Base-by-base conservation (phyloP, 2,888 invertebrate species). In the Spialia ferax region DNA sequence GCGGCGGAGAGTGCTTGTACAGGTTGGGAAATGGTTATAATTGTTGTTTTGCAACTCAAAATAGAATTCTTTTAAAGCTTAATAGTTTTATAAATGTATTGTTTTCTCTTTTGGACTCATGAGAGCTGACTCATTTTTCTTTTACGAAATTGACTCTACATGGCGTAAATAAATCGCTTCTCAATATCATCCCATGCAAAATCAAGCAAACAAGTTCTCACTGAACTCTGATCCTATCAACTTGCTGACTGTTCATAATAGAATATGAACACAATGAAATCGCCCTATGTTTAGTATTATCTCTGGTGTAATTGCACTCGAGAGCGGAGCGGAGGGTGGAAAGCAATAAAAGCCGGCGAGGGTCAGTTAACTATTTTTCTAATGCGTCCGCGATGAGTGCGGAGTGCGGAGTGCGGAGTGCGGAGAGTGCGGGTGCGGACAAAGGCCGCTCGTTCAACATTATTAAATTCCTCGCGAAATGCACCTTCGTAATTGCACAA, bases 331-430 rank as follows among this genome's bases (percentile, higher is more conserved):
- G 26, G 32, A 45, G 45, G 64, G 69, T 52, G 57, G 23, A 59
- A 56, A 20, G 48, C 63, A 54, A 35, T 38, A 38, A 54, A 38
- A 26, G 22, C 23, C 60, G 59, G 52, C 66, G 72, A 73, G 74
- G 74, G 74, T 73, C 74, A 74, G 70, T 74, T 74, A 70, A 71
- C 73, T 73, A 74, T 71, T 73, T 71, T 67, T 70, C 71, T 70
- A 70, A 68, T 73, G 70, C 67, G 65, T 64, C 70, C 20, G 61
- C 54, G 61, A 42, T 35, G 63, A 61, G 56, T 52, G n/a, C 62
- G 32, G 54, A 59, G 56, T 52, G n/a, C 61, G 32, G 55, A 60
- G 56, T 54, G 15, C 62, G 35, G 55, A 60, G 57, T 54, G 15
- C 62, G 35, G 35, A 11, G n/a, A 11, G 35, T 35, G 35, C 35